Evolutionary conservation across 2,113 vertebrate species (phyloP).

Genomic region (Eptesicus fuscus): DNA sequence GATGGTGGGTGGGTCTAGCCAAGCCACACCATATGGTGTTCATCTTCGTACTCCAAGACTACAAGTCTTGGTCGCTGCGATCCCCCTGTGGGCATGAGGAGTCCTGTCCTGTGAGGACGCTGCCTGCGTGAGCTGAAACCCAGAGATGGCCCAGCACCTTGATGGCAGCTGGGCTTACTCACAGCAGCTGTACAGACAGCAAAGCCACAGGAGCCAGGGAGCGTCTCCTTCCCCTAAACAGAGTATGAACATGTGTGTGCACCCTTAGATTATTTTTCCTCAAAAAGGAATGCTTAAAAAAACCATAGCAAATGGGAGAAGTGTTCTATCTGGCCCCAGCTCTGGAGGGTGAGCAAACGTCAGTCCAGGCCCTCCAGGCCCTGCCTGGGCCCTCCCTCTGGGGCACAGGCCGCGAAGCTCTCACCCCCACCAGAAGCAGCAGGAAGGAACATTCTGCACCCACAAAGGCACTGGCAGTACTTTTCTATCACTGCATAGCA

Average conservation of each 20-base stretch:
- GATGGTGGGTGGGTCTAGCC: not conserved
- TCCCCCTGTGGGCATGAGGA: not conserved
- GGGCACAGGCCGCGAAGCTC: too few relatives aligned
- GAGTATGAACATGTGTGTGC: not conserved
- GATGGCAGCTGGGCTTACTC: not conserved
- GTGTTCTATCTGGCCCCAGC: too few relatives aligned
- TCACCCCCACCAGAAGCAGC: not conserved
- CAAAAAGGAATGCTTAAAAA: too few relatives aligned
- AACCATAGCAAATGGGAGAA: too few relatives aligned
- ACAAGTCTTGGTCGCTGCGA: not conserved
- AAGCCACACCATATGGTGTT: not conserved
- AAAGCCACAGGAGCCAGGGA: not conserved
- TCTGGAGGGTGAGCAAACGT: not conserved
- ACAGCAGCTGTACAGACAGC: not conserved
- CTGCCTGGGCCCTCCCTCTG: not conserved
- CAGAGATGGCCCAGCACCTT: not conserved
- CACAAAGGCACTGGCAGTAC: too few relatives aligned
- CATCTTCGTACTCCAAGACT: not conserved
- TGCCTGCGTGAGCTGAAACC: not conserved
- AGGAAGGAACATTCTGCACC: not conserved
- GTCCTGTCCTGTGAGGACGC: not conserved
- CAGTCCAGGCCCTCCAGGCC: too few relatives aligned
- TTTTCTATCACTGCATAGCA: fast-evolving
- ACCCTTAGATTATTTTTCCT: too few relatives aligned
- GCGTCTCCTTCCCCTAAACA: not conserved